Evolutionary conservation across 2,797 vertebrate species (phyloP), one percentile per base, ranked within the genome.

Genomic region (Pampus argenteus): DNA sequence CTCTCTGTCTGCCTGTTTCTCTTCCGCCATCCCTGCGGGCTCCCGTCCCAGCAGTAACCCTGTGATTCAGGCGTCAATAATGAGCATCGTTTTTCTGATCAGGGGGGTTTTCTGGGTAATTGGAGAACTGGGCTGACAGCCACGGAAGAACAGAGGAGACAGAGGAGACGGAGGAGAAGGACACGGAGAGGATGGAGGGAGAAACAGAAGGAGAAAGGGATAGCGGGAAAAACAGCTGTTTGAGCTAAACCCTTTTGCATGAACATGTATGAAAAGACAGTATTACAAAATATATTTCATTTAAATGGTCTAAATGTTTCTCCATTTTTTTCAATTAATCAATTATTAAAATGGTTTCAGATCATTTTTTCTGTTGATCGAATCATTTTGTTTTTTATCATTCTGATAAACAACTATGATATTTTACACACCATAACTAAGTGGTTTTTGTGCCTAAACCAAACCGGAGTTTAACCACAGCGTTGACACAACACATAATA

Each of bases 81-180:
- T 61, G 61, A 83, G 76, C 76, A 84, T 92, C 45, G 64, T 83
- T 88, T 88, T 84, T 78, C 76, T 74, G 61, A 86, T 83, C 73
- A 71, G 80, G 83, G 80, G 83, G 79, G 45, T 62, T 88, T 88
- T 84, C 66, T 75, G 50, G 67, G 82, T 86, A 90, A 90, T 81
- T 80, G 77, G 75, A 80, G 68, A 68, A 71, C 49, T 48, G 49
- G 61, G 48, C 66, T 70, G 75, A 86, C 63, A 73, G 83, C 75
- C 59, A 61, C 62, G 0, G 10, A 25, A 44, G 14, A 55, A 25
- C 47, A 48, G 25, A 52, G 26, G 49, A 29, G n/a, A n/a, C n/a
- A n/a, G n/a, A n/a, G 28, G 34, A 36, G 20, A 66, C 1, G 17
- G 20, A 50, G 26, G 28, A n/a, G 34, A 62, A 62, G 52, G 61